A percentile compares a stretch with the other conserved stretches of the same genome.
These are phyloP conservation scores for Lordiphosa collinella DNA, from an alignment of 1,140 invertebrate genomes.

Conservation along the genomic window DNA sequence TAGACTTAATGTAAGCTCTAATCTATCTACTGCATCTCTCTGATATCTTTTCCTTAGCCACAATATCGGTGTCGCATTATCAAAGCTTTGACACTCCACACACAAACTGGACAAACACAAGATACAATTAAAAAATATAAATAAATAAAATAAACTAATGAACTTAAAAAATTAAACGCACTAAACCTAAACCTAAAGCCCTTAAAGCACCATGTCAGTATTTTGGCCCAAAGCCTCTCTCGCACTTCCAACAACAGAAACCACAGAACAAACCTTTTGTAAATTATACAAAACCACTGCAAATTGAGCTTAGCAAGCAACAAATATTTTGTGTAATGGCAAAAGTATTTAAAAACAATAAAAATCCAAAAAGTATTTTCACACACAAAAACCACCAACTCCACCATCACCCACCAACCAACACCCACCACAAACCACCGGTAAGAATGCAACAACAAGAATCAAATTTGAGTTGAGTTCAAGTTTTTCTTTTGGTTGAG, in stretches of 20 bases:
- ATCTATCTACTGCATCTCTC: slow-evolving; percentile 38
- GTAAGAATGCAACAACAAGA: slow-evolving; percentile 67
- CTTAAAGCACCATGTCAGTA: slow-evolving; percentile 29
- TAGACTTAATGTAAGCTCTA: background rate
- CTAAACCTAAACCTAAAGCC: slow-evolving; percentile 25
- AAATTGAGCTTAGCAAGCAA: slow-evolving; percentile 59
- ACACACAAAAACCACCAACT: slow-evolving; percentile 27
- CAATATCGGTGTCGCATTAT: slow-evolving; percentile 79
- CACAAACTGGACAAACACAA: slow-evolving; percentile 65
- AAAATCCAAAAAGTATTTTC: slow-evolving; percentile 12
- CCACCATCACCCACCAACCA: slow-evolving; percentile 28
- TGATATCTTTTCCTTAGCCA: slow-evolving; percentile 75
- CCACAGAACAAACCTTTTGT: slow-evolving; percentile 37
- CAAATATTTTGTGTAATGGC: slow-evolving; percentile 23
- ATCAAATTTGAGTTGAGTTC: slow-evolving; percentile 37
- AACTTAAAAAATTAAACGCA: slow-evolving; percentile 23
- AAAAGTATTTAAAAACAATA: slow-evolving; percentile 25
- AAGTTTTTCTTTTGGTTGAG: slow-evolving; percentile 24
- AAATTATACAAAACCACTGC: slow-evolving; percentile 60
- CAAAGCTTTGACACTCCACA: slow-evolving; percentile 79
- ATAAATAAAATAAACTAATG: slow-evolving; percentile 13
- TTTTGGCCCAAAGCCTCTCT: slow-evolving; percentile 2
- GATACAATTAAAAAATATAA: slow-evolving; percentile 8
- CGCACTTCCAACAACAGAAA: slow-evolving; percentile 10
- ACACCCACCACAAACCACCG: slow-evolving; percentile 24